Evolutionary conservation across 2,113 vertebrate genomes (phyloP).

Genomic region (Puffinus mauretanicus): DNA sequence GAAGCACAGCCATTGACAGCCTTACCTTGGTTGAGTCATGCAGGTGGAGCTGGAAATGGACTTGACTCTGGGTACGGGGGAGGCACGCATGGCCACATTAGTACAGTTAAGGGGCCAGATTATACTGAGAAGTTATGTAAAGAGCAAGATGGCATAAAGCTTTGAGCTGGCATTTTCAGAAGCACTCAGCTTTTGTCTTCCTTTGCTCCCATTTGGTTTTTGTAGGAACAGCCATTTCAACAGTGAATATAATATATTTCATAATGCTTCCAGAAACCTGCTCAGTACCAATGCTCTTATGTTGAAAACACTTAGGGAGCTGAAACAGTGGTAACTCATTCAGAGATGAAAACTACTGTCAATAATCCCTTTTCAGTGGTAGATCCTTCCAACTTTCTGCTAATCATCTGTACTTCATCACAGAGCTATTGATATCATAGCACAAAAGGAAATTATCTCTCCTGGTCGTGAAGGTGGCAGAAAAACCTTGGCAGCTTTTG

Average conservation of each 20-base stretch:
- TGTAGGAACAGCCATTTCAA: background rate
- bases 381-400: background rate
- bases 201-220: background rate
- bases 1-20: background rate
- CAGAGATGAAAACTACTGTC: background rate
- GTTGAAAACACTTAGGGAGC: background rate
- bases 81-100: background rate
- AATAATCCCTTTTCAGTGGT: background rate
- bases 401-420: background rate
- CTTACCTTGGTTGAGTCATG: background rate
- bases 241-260: background rate
- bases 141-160: background rate
- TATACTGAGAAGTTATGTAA: background rate
- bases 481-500: background rate
- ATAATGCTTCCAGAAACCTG: background rate
- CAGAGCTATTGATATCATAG: background rate
- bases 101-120: background rate
- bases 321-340: background rate
- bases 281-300: background rate
- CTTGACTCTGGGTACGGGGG: background rate
- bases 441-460: background rate
- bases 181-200: background rate
- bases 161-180: background rate
- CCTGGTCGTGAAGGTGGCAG: background rate
- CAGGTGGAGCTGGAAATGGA: background rate